Base-by-base conservation (phyloP, 2,797 vertebrate genomes). In the Tapera naevia region DNA sequence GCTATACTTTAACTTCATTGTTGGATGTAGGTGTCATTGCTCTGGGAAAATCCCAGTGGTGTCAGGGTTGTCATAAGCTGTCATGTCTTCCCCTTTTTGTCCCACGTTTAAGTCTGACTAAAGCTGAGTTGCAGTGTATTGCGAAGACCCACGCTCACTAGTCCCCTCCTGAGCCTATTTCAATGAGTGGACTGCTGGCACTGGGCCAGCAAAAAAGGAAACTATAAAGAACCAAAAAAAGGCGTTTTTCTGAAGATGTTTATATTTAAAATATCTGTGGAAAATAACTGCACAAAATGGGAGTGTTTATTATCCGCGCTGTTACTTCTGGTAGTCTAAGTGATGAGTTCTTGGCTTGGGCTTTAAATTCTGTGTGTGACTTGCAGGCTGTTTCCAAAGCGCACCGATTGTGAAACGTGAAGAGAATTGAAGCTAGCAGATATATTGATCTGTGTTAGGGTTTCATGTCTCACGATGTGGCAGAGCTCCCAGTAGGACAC, bases 101-200 rank as follows among this genome's bases (percentile, higher is more conserved):
- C 13, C 15, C 1, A 0, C 1, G 1, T 48, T 32, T 28, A 50
- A 32, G 21, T 50, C 21, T 3, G 11, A 91, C n/a, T n/a, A 30
- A 30, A 21, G 13, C n/a, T 0, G 4, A 23, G 16, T 30, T 58
- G 88, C n/a, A 19, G n/a, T 62, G 28, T 61, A 19, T 84, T 43
- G 33, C 15, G n/a, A 24, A 72, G 11, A 57, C 4, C 13, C 11
- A 1, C 3, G 5, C 64, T 35, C 3, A 0, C 67, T 39, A 46
- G 17, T 60, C 18, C 11, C 9, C 2, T 27, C 23, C 9, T 8
- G n/a, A 39, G 8, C 37, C 32, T 24, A 2, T 60, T 89, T 56
- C 17, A 54, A 30, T 48, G 60, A 70, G 51, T 37, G 35, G 13
- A 43, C 64, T 80, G 10, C 39, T 79, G 60, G 25, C 86, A 28